Evolutionary conservation across 92 coral and sea anemone species (phyloP).

Genomic region (Pocillopora meandrina): DNA sequence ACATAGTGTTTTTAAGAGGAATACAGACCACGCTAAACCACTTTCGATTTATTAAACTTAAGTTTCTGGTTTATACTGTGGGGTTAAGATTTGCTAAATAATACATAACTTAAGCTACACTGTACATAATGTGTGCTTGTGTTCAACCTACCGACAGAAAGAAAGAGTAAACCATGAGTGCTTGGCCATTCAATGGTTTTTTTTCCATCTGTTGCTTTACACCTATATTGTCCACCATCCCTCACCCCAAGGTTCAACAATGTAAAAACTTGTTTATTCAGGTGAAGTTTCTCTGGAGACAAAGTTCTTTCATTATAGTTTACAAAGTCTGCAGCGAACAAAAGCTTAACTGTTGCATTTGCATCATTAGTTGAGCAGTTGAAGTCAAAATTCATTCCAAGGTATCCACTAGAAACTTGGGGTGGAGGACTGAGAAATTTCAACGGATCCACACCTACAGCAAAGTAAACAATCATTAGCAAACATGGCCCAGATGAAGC

Average conservation of each 20-base stretch:
- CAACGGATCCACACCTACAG: conserved; percentile 9
- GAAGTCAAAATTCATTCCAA: neutral
- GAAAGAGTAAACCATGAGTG: neutral
- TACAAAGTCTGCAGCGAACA: neutral
- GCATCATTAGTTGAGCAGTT: conserved; percentile 25
- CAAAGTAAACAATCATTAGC: neutral
- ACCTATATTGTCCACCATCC: conserved; percentile 46
- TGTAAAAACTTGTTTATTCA: conserved; percentile 41
- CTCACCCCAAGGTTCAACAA: conserved; percentile 5
- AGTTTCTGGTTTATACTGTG: too few species aligned
- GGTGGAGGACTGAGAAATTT: neutral
- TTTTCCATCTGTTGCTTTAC: conserved; percentile 35
- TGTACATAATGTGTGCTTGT: too few species aligned
- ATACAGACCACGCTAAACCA: too few species aligned
- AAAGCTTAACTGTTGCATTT: conserved; percentile 3
- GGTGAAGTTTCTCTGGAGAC: conserved; percentile 33
- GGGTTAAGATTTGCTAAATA: too few species aligned
- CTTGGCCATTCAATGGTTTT: conserved; percentile 27
- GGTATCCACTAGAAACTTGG: neutral
- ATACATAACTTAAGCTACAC: too few species aligned
- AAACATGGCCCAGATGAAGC: neutral
- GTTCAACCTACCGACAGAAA: neutral
- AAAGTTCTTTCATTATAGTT: neutral
- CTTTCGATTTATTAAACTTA: too few species aligned
- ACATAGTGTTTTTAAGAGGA: too few species aligned